Evolutionary conservation across 1,140 invertebrate genomes (phyloP).

Genomic region (Macrosteles quadrilineatus): DNA sequence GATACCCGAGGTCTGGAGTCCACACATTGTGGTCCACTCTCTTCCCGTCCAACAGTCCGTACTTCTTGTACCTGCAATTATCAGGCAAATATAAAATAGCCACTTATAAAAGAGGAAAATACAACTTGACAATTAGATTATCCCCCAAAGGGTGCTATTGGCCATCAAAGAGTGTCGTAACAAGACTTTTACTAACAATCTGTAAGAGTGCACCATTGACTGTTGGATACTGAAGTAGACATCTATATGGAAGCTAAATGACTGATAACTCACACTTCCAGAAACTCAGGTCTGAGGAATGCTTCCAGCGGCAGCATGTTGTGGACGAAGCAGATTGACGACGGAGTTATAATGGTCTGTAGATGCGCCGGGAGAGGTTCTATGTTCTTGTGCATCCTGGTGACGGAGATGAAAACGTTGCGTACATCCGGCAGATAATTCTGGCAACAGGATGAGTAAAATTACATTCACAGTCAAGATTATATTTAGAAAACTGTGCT

Average conservation of each 20-base stretch:
- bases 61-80: background rate
- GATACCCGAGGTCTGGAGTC: slow-evolving; percentile 26
- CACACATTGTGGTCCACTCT: background rate
- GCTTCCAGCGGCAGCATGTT: slow-evolving; percentile 39
- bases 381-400: background rate
- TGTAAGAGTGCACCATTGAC: too few relatives aligned
- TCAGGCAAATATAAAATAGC: too few relatives aligned
- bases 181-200: too few relatives aligned
- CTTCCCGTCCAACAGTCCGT: background rate
- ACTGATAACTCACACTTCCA: slow-evolving; percentile 17
- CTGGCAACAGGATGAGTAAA: slow-evolving; percentile 1
- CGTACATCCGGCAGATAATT: slow-evolving; percentile 19
- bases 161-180: too few relatives aligned
- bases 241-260: too few relatives aligned
- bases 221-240: too few relatives aligned
- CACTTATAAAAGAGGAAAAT: too few relatives aligned
- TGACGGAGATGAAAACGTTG: slow-evolving; percentile 12
- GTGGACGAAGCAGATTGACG: slow-evolving; percentile 38
- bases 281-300: slow-evolving; percentile 15
- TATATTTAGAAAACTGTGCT: too few relatives aligned
- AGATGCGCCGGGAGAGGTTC: slow-evolving; percentile 32
- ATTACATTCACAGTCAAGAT: too few relatives aligned
- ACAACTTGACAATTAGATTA: too few relatives aligned
- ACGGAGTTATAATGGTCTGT: slow-evolving; percentile 35
- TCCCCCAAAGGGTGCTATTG: too few relatives aligned